Evolutionary conservation across 2,797 vertebrate genomes (phyloP), one percentile per base, ranked within the genome.

Genomic region (Syngnathus rostellatus): DNA sequence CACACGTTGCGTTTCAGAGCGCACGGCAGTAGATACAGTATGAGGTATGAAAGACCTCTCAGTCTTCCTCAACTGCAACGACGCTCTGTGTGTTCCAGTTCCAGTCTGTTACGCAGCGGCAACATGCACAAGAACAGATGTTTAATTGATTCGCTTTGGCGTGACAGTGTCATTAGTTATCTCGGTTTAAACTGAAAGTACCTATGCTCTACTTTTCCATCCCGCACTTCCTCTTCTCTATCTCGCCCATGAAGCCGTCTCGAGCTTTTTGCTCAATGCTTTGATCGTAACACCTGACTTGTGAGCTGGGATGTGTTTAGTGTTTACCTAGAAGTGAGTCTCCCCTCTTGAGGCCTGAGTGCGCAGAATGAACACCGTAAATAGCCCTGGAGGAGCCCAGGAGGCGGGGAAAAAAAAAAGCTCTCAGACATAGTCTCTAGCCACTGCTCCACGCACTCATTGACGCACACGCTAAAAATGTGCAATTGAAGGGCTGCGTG

Each of bases 291-390:
- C 62, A 65, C 50, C 53, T 62, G 63, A 57, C 62, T 68, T 63
- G 14, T 62, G 25, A 25, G 10, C 41, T 54, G 60, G 41, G 65
- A 77, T 76, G 41, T 71, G 63, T 73, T 76, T 55, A 38, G 65
- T 82, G 71, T 87, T 83, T 81, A 75, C 75, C 72, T 83, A 81
- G 83, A 78, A 71, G 76, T 64, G 63, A 81, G 84, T 57, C 68
- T 69, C 71, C 77, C 74, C 77, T 57, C 14, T 65, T 63, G 75
- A 80, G 77, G 67, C 74, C 82, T 83, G 78, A 80, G 73, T 71
- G 77, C 68, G 78, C 79, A 83, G 72, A 83, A 79, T 76, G 55
- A 81, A 80, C 77, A 73, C 73, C 78, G 84, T 81, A 83, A 86
- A 86, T 77, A 85, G 72, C 72, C 79, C 72, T 54, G 45, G 71